These are phyloP conservation scores for Anagrus nilaparvatae DNA, from an alignment of 1,140 invertebrate species.

Conservation along the genomic window DNA sequence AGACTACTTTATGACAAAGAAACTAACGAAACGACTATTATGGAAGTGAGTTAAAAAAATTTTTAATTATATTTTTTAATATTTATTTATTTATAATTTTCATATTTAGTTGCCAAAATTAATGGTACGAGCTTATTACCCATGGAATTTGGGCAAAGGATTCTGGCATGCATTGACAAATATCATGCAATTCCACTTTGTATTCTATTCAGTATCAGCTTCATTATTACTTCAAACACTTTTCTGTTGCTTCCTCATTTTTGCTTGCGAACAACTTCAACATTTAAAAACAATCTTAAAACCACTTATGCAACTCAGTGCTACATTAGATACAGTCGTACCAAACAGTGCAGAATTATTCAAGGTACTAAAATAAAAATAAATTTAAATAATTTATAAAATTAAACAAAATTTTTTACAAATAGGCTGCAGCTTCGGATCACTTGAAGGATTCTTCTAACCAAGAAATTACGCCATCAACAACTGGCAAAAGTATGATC, in stretches of 20 bases:
- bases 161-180: conserved; percentile 55
- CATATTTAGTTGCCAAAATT: conserved; percentile 50
- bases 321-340: conserved; percentile 65
- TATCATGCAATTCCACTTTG: conserved; percentile 64
- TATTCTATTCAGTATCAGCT: conserved; percentile 58
- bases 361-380: conserved; percentile 24
- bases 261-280: conserved; percentile 72
- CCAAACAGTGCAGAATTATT: conserved; percentile 71
- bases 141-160: conserved; percentile 58
- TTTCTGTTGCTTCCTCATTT: conserved; percentile 74
- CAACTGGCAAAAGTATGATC: conserved; percentile 28
- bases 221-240: conserved; percentile 63
- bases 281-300: conserved; percentile 78
- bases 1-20: conserved; percentile 56
- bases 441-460: conserved; percentile 29
- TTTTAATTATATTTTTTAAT: background rate
- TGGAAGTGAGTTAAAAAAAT: conserved; percentile 38
- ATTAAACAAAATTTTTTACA: background rate
- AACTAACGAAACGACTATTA: conserved; percentile 58
- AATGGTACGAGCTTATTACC: conserved; percentile 64
- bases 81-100: background rate
- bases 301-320: conserved; percentile 72
- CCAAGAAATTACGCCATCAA: conserved; percentile 19
- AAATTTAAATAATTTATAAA: background rate
- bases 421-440: conserved; percentile 33